Conservation (phyloP, 1,140 invertebrate species). For the Sitodiplosis mosellana region DNA sequence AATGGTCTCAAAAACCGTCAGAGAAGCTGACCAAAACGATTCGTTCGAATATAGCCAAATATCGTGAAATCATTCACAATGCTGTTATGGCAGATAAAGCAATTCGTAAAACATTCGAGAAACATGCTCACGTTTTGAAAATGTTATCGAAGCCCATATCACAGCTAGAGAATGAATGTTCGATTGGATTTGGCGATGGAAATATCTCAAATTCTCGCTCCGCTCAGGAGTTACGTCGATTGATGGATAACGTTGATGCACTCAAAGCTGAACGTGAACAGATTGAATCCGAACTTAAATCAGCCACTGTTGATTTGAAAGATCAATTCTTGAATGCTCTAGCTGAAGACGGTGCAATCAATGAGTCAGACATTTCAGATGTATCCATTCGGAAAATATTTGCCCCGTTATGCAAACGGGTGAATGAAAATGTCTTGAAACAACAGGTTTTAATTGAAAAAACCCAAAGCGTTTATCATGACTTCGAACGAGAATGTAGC, state of each 20-base stretch:
- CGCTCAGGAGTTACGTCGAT: constrained; percentile 45
- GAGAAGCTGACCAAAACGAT: constrained; percentile 77
- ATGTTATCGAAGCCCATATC: constrained; percentile 57
- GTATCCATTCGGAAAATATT: constrained; percentile 62
- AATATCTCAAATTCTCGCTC: constrained; percentile 36
- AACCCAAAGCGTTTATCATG: constrained; percentile 56
- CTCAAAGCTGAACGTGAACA: constrained; percentile 78
- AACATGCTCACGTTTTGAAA: constrained; percentile 57
- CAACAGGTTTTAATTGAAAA: constrained; percentile 62
- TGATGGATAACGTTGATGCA: constrained; percentile 78
- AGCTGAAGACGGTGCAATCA: constrained; percentile 65
- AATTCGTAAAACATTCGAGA: constrained; percentile 72
- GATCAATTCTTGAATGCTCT: constrained; percentile 61
- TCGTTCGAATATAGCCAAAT: constrained; percentile 70
- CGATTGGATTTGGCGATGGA: constrained; percentile 28
- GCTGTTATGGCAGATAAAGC: constrained; percentile 58
- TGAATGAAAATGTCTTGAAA: constrained; percentile 50
- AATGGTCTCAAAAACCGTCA: constrained; percentile 82
- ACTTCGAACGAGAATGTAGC: constrained; percentile 55
- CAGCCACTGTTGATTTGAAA: constrained; percentile 68
- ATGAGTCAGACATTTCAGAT: constrained; percentile 64
- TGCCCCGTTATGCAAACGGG: constrained; percentile 62
- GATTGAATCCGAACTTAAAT: constrained; percentile 76
- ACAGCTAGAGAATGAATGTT: constrained; percentile 41
- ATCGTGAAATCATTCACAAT: constrained; percentile 80